phyloP scores from a whole-genome alignment of 2,113 vertebrate species.

The Pedetes capensis region DNA sequence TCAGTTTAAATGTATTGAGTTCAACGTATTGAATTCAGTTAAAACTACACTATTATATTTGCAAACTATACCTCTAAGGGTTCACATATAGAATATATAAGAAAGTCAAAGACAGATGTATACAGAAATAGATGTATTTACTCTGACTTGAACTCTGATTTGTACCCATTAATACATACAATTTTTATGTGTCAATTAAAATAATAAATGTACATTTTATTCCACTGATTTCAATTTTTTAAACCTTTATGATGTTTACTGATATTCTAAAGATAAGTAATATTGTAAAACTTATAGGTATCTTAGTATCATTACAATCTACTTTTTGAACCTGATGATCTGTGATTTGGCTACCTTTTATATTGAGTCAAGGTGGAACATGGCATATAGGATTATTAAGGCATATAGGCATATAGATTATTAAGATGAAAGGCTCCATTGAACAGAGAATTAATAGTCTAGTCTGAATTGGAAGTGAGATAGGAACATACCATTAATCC shows the following conservation, averaged over 20 bases:
- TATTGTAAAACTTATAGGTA: background rate
- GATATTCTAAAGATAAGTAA: background rate
- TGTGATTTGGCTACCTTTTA: background rate
- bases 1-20: slow-evolving; percentile 5
- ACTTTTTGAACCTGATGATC: background rate
- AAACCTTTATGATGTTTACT: background rate
- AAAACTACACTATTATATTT: background rate
- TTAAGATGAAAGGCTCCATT: background rate
- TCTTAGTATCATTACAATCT: background rate
- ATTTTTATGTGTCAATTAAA: background rate
- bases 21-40: slow-evolving; percentile 8
- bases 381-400: background rate
- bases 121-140: background rate
- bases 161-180: background rate
- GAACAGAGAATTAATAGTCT: background rate
- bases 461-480: background rate
- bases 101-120: background rate
- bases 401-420: background rate
- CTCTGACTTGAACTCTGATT: background rate
- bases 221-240: background rate
- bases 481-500: background rate
- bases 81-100: background rate
- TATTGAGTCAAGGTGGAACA: background rate
- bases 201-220: background rate
- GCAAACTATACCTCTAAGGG: background rate